Evolutionary conservation across 1,140 invertebrate species (phyloP).

Genomic region (Chironomus tepperi): DNA sequence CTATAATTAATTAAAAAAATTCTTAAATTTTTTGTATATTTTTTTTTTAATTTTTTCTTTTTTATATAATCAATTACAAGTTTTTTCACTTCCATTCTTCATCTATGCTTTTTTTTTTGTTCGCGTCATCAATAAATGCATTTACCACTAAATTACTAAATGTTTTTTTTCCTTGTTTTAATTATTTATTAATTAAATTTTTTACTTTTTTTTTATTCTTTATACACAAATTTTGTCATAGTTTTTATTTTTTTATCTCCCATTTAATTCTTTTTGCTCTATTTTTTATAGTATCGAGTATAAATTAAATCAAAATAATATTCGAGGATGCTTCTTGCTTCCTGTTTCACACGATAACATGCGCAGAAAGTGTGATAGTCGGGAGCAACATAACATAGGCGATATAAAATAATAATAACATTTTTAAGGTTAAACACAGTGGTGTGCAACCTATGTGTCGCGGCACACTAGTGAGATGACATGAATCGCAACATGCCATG

Average conservation of each 20-base stretch:
- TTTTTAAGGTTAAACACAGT: no score
- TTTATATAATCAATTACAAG: not conserved
- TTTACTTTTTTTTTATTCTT: not conserved
- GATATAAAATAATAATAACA: no score
- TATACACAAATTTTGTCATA: not conserved
- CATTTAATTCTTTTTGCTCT: not conserved
- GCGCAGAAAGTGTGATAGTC: no score
- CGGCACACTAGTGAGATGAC: no score
- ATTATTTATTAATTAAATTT: slow-evolving; percentile 5
- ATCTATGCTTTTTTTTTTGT: slow-evolving; percentile 9
- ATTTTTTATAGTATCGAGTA: not conserved
- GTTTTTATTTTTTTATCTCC: not conserved
- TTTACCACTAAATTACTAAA: slow-evolving; percentile 22
- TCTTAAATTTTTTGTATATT: not conserved
- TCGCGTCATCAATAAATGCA: slow-evolving; percentile 20
- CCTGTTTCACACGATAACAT: no score
- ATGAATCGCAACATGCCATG: no score
- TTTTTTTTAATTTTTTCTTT: not conserved
- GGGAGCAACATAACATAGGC: no score
- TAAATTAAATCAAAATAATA: not conserved
- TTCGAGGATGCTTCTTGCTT: no score
- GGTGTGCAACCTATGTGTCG: no score
- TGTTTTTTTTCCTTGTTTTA: not conserved
- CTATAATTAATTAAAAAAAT: not conserved
- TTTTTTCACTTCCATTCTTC: not conserved